Evolutionary conservation across 2,888 invertebrate species (phyloP), one percentile per base, ranked within the genome.

Genomic region (Drosophila ezoana): DNA sequence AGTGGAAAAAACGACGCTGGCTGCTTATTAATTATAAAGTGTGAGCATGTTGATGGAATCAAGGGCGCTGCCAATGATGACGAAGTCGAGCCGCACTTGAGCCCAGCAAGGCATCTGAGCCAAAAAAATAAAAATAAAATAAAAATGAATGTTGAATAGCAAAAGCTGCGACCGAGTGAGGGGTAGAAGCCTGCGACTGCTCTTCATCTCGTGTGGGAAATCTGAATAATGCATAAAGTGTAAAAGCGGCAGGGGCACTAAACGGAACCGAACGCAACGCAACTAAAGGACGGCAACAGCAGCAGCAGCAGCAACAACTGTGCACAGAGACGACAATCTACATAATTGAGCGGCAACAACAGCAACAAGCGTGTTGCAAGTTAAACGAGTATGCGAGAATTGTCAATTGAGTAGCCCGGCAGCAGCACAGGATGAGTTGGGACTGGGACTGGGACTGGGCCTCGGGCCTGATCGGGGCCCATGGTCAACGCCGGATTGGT

Each of bases 1-100:
- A 41, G 1, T 11, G 23, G 43, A 18, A 56, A 66, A 76, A 82
- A 82, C 71, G 60, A 57, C 49, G 77, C 63, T 76, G 73, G 59
- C 61, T 87, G 83, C 88, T 88, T 85, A 89, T 89, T 85, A 85
- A 85, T 85, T 85, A 81, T 85, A 74, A 85, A 89, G 89, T 85
- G 85, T 83, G 81, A 89, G 87, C 84, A 76, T 72, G 80, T 80
- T 87, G 73, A 81, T 60, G 76, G 73, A 84, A 89, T 89, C 89
- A 85, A 85, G 89, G 85, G 84, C 84, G 84, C 81, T 71, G 85
- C 61, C 63, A 80, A 56, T 71, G 87, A 80, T 68, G 75, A 59
- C 14, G 74, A 41, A 37, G 81, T 43, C 70, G 56, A 35, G 48
- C 43, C 57, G 54, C 48, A 64, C 62, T 68, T 63, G 65, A 76